Evolutionary conservation across 2,888 invertebrate species (phyloP), one percentile per base, ranked within the genome.

Genomic region (Melanostoma mellinum): DNA sequence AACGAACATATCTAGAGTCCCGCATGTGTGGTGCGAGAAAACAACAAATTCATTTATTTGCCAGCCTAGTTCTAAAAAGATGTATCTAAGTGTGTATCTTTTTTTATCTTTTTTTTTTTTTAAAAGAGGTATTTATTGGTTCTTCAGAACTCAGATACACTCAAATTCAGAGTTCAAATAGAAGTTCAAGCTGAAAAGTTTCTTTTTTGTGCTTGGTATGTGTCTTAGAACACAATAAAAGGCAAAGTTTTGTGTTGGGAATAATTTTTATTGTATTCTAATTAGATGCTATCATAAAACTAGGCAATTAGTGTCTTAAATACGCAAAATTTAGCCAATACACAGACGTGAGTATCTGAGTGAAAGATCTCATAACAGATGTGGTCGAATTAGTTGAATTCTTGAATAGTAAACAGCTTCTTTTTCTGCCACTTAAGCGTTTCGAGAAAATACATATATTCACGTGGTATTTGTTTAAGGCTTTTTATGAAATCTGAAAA

Each of bases 181-280:
- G 30, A 38, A 36, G 36, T 30, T 48, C 36, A 48, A 2, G 6
- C 20, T 61, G 6, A 36, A 46, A 38, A 20, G 2, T 20, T 61
- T 35, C 33, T 6, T 52, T 52, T 33, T 4, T 52, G 32, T 52
- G 6, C 5, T 8, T 50, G 20, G 20, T 20, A 20, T 20, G 20
- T 20, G 20, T 32, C 33, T 30, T 48, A 6, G 20, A 20, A 6
- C 48, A 48, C 4, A 48, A 33, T 1, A 20, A 20, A 1, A 20
- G 20, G 20, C 20, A 6, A 40, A 33, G 9, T 36, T 46, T 61
- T 36, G 2, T 46, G 3, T 3, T 46, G 20, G 36, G 35, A 20
- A 10, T 6, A 44, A 60, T 36, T 61, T 46, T 63, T 50, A 63
- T 63, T 50, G 63, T 50, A 50, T 63, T 50, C 32, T 50, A 40